A percentile compares a stretch with the other conserved stretches of the same genome.
Conservation (phyloP, 2,113 vertebrate genomes). For the Nymphicus hollandicus region DNA sequence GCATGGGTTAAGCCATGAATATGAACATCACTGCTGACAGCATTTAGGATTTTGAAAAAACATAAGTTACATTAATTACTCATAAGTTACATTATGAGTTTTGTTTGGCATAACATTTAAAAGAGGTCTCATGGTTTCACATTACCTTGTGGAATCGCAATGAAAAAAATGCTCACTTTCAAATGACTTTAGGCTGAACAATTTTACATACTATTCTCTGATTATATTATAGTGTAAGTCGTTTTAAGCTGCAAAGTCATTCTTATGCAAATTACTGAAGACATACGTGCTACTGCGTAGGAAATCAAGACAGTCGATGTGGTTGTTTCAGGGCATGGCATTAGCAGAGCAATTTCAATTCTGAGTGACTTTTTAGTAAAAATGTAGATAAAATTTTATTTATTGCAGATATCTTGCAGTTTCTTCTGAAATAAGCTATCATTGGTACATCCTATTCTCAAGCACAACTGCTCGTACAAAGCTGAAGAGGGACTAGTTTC, state of each 20-base stretch:
- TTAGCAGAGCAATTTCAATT: neutral
- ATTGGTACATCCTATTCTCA: neutral
- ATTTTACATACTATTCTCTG: neutral
- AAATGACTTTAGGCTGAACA: neutral
- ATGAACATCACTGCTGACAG: neutral
- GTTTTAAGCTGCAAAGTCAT: neutral
- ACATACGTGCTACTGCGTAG: accelerated
- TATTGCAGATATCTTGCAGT: neutral
- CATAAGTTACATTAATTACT: accelerated
- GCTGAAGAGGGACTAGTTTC: neutral
- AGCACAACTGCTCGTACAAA: neutral
- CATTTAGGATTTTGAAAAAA: neutral
- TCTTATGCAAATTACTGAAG: neutral
- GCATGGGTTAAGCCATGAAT: neutral
- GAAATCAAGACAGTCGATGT: neutral
- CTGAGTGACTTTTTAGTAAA: neutral
- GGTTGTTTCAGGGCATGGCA: neutral
- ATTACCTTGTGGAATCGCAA: neutral
- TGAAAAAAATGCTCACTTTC: neutral
- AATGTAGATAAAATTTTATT: neutral
- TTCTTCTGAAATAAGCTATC: neutral
- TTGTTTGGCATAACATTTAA: neutral
- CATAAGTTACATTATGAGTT: neutral
- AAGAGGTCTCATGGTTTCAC: neutral
- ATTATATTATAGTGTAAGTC: accelerated